Evolutionary conservation across 1,140 invertebrate species (phyloP).

Genomic region (Whitmania pigra): DNA sequence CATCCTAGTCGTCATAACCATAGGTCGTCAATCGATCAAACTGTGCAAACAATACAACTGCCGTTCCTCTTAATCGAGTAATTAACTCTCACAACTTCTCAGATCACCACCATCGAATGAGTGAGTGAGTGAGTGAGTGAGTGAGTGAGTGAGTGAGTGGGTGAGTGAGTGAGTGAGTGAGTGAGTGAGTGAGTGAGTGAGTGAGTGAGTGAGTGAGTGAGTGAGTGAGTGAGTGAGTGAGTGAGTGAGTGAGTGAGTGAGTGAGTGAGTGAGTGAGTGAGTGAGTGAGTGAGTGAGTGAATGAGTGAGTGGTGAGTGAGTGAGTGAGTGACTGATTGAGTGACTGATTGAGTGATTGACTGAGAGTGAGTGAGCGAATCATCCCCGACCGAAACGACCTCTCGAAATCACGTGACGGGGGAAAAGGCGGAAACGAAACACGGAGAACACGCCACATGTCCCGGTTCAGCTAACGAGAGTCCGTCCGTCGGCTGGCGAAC

Average conservation of each 20-base stretch:
- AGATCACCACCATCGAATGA: not conserved
- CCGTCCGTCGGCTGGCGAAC: too few species aligned
- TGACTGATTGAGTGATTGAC: conserved; percentile 17
- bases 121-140: conserved; percentile 19
- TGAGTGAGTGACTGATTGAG: conserved; percentile 17
- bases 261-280: conserved; percentile 21
- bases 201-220: conserved; percentile 23
- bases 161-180: conserved; percentile 18
- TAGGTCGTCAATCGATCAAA: too few species aligned
- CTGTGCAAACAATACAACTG: too few species aligned
- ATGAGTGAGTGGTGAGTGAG: conserved; percentile 21
- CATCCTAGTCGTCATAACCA: too few species aligned
- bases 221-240: conserved; percentile 20
- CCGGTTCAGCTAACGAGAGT: too few species aligned
- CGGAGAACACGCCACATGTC: too few species aligned
- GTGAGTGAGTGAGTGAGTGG: conserved; percentile 24
- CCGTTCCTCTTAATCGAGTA: too few species aligned
- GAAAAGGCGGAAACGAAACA: too few species aligned
- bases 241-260: conserved; percentile 23
- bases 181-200: conserved; percentile 20
- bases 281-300: conserved; percentile 18
- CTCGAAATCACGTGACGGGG: too few species aligned
- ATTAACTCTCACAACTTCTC: too few species aligned
- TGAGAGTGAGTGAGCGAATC: not conserved
- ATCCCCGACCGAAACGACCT: too few species aligned